Evolutionary conservation across 2,797 vertebrate genomes (phyloP).

Genomic region (Falco novaeseelandiae): DNA sequence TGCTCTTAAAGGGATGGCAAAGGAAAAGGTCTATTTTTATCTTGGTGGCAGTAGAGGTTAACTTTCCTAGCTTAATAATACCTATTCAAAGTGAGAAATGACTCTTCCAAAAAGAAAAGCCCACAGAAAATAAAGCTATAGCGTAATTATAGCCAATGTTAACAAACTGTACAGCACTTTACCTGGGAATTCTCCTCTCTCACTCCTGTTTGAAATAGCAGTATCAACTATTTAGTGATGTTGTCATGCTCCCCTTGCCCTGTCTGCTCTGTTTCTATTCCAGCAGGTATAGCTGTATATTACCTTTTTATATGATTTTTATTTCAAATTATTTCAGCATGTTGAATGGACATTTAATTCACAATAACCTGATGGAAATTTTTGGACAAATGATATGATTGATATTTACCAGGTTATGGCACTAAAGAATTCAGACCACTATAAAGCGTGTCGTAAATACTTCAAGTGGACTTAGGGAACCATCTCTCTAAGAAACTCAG

Average conservation of each 20-base stretch:
- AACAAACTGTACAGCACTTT: conserved; percentile 31
- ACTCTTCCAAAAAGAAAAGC: conserved; percentile 75
- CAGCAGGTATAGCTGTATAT: conserved; percentile 4
- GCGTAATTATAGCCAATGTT: conserved; percentile 48
- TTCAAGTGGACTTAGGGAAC: conserved; percentile 61
- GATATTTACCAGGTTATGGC: conserved; percentile 67
- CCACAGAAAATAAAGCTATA: conserved; percentile 64
- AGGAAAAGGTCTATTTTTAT: conserved; percentile 38
- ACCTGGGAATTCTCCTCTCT: conserved; percentile 30
- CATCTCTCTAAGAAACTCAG: conserved; percentile 67
- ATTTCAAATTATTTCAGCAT: conserved; percentile 53
- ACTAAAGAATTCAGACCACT: conserved; percentile 68
- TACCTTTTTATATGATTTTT: not conserved
- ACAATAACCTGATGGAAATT: conserved; percentile 53
- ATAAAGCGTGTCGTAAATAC: conserved; percentile 50
- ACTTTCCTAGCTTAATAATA: conserved; percentile 60
- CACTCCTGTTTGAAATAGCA: not conserved
- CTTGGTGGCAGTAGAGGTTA: conserved; percentile 42
- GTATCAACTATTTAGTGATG: not conserved
- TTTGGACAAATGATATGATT: conserved; percentile 19
- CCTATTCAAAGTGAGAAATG: conserved; percentile 60
- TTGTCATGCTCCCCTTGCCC: not conserved
- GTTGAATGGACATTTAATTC: conserved; percentile 49
- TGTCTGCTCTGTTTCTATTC: not conserved
- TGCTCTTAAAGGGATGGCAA: conserved; percentile 75